phyloP scores from a whole-genome alignment of 2,888 invertebrate genomes.

The Parasteatoda lunata region DNA sequence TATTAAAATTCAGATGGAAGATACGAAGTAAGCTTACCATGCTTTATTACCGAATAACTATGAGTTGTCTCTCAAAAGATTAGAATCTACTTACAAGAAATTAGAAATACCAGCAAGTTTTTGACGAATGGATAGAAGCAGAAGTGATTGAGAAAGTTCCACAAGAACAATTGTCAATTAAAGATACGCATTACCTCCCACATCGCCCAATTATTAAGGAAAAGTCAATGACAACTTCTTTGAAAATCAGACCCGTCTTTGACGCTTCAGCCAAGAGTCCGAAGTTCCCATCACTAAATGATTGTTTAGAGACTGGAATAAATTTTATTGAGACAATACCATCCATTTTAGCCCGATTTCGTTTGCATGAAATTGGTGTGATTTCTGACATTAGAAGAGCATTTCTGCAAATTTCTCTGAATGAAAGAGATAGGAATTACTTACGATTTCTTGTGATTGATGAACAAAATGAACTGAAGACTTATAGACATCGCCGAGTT shows the following conservation, averaged over 20 bases:
- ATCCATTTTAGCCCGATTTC: too few relatives aligned
- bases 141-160: conserved; percentile 14
- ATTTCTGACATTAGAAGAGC: too few relatives aligned
- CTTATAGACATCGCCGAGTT: too few relatives aligned
- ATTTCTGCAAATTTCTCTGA: too few relatives aligned
- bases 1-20: conserved; percentile 21
- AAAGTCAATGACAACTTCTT: neutral
- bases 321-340: conserved; percentile 11
- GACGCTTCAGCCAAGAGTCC: conserved; percentile 19
- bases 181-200: neutral
- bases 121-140: neutral
- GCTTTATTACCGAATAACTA: conserved; percentile 26
- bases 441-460: too few relatives aligned
- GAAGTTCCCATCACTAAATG: conserved; percentile 7
- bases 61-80: conserved; percentile 26
- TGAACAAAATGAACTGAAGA: too few relatives aligned
- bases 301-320: conserved; percentile 7
- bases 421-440: too few relatives aligned
- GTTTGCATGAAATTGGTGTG: too few relatives aligned
- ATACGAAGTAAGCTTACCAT: conserved; percentile 25
- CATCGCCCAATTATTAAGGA: conserved; percentile 20
- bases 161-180: neutral
- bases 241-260: conserved; percentile 15
- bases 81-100: conserved; percentile 10
- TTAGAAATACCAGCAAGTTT: neutral